Base-by-base conservation (phyloP, 1,140 invertebrate species). In the Drosophila dunni region DNA sequence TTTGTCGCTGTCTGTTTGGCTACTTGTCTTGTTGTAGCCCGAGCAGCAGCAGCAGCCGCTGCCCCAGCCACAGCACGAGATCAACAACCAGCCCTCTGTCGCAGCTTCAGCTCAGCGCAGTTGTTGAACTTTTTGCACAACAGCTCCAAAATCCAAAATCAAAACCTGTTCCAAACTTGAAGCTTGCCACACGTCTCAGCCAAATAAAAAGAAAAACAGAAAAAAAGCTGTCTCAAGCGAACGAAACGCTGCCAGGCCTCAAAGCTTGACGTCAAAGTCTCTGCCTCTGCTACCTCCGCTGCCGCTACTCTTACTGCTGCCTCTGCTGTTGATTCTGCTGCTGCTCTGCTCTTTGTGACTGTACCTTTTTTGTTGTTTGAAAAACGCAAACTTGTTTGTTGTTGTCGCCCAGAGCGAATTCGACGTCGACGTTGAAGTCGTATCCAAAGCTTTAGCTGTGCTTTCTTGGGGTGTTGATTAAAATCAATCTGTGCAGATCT, bases 71-170 rank as follows among this genome's bases (percentile, higher is more conserved):
- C 74, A 77, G 64, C 75, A 70, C 79, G 80, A 78, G 79, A 84
- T 61, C 73, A 80, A 67, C 80, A 70, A 67, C 66, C 58, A 63
- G 61, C 50, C 15, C 44, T 5, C 53, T 46, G 51, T 45, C 17
- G n/a, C 57, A 20, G 33, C 29, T 66, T 54, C 78, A 81, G 60
- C 58, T 45, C 20, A 60, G 57, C 81, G 40, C 75, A 85, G 81
- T 81, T 86, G 82, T 88, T 86, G 82, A 86, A 85, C 82, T 85
- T 86, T 86, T 86, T 85, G 77, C 71, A 78, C 78, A 75, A 57
- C 60, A 88, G 72, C 79, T 86, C 79, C 79, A 78, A 86, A 86
- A 86, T 88, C 72, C 71, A 62, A 86, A 86, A 86, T 88, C 79
- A 74, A 60, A 86, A 86, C 83, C 83, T 72, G 83, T 86, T 86